These are phyloP conservation scores for Hydropsyche betteni DNA, from an alignment of 2,888 invertebrate species.

Conservation along the genomic window DNA sequence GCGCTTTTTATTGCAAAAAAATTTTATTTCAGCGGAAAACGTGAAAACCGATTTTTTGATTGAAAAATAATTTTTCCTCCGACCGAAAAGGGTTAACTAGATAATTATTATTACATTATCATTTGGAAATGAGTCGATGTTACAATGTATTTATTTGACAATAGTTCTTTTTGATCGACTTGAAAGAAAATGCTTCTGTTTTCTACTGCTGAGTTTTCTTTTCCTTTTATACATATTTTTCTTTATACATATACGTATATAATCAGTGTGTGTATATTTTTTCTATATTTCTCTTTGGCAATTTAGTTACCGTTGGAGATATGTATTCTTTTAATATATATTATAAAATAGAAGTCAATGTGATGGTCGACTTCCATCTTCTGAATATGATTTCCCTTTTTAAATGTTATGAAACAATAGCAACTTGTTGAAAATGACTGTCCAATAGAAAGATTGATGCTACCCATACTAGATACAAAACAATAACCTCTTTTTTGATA, in stretches of 20 bases:
- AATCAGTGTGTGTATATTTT: slow-evolving; percentile 9
- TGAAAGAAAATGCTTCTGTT: slow-evolving; percentile 31
- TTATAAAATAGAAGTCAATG: background rate
- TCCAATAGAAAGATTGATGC: slow-evolving; percentile 46
- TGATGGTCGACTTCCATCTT: slow-evolving; percentile 25
- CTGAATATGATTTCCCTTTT: slow-evolving; percentile 23
- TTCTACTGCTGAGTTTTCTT: slow-evolving; percentile 33
- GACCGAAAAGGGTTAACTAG: slow-evolving; percentile 31
- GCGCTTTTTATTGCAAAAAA: slow-evolving; percentile 34
- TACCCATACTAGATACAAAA: slow-evolving; percentile 17
- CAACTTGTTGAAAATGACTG: slow-evolving; percentile 44
- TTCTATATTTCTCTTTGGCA: slow-evolving; percentile 7
- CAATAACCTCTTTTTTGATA: slow-evolving; percentile 30
- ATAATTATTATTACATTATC: slow-evolving; percentile 20
- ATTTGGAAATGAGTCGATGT: slow-evolving; percentile 34
- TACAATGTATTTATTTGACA: slow-evolving; percentile 33
- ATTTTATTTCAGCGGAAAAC: slow-evolving; percentile 9
- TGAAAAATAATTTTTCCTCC: background rate
- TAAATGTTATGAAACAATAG: slow-evolving; percentile 40
- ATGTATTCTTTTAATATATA: background rate
- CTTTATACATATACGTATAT: slow-evolving; percentile 35
- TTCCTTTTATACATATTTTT: slow-evolving; percentile 44
- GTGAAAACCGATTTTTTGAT: too few species aligned
- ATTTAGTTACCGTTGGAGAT: background rate
- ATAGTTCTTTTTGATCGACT: slow-evolving; percentile 28